Evolutionary conservation across 1,140 invertebrate genomes (phyloP).

Genomic region (Grapholita molesta): DNA sequence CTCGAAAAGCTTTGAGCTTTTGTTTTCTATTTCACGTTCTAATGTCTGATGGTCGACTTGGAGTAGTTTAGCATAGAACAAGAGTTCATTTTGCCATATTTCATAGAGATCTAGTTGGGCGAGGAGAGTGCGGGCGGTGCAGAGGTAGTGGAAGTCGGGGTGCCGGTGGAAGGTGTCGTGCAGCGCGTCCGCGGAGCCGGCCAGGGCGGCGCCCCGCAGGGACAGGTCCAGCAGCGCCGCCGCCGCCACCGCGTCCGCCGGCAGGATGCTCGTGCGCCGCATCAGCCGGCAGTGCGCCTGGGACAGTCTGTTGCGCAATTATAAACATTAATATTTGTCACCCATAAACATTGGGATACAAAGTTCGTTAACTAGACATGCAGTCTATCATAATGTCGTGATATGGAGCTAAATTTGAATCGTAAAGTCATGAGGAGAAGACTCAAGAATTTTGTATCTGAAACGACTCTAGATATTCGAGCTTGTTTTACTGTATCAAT

Average conservation of each 20-base stretch:
- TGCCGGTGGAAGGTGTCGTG: slow-evolving; percentile 67
- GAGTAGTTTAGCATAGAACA: slow-evolving; percentile 64
- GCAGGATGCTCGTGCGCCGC: slow-evolving; percentile 63
- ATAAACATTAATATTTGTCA: too few relatives aligned
- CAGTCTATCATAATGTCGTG: too few relatives aligned
- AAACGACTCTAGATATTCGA: too few relatives aligned
- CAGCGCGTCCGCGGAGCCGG: slow-evolving; percentile 64
- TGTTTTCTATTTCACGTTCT: slow-evolving; percentile 49
- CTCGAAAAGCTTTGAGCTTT: slow-evolving; percentile 44
- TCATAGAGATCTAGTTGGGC: slow-evolving; percentile 52
- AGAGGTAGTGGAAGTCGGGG: slow-evolving; percentile 69
- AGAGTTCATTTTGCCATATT: slow-evolving; percentile 66
- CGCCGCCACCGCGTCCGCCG: slow-evolving; percentile 70
- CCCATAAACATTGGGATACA: too few relatives aligned
- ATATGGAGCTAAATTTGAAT: too few relatives aligned
- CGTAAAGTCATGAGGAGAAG: too few relatives aligned
- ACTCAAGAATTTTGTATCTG: too few relatives aligned
- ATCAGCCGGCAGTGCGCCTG: slow-evolving; percentile 74
- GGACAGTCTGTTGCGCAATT: slow-evolving; percentile 59
- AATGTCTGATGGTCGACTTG: slow-evolving; percentile 63
- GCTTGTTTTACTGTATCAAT: too few relatives aligned
- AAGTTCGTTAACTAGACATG: too few relatives aligned
- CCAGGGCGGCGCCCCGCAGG: slow-evolving; percentile 70
- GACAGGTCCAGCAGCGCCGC: slow-evolving; percentile 71
- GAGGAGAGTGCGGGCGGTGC: slow-evolving; percentile 61